Base-by-base conservation (phyloP, 2,797 vertebrate species). In the Microctenopoma steveboyesi region DNA sequence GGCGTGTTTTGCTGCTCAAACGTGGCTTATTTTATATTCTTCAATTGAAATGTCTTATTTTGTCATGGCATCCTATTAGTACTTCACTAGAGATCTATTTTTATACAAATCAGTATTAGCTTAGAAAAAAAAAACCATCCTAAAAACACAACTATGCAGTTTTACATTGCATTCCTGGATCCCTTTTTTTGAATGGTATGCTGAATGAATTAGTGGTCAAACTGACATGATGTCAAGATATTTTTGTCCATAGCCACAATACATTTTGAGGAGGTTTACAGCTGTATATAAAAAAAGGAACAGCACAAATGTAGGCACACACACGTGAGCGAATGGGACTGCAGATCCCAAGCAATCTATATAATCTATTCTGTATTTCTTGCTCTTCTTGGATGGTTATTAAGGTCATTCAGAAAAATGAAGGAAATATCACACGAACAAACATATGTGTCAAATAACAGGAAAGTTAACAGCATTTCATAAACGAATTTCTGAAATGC, bases 41-140 rank as follows among this genome's bases (percentile, higher is more conserved):
- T 76, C 37, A 2, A 66, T 64, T 59, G 73, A 27, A 2, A 68
- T 66, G 71, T 83, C 46, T 28, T 65, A 73, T 78, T 28, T 66
- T 51, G 47, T 76, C 12, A 27, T 69, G 42, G 61, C 71, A 79
- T 78, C 47, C 58, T 62, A 53, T 63, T 59, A 67, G 70, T 50
- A 58, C 59, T 70, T 78, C n/a, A 56, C 22, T 48, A 84, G 61
- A 79, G 40, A 71, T 87, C 59, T 89, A 86, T 88, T 86, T 88
- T 82, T 85, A 55, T 82, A 82, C 5, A 59, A 52, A 67, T 54
- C 64, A 35, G 46, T 51, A 69, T 77, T 76, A 47, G 30, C 46
- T 64, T 15, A 64, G 62, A 49, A 15, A 50, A 69, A 50, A 69
- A 59, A 47, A 16, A 11, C 13, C 12, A 40, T 37, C 51, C 22